A percentile compares a stretch with the other conserved stretches of the same genome.
Evolutionary conservation across 2,888 invertebrate species (phyloP).

Genomic region (Drosophila quinaria): DNA sequence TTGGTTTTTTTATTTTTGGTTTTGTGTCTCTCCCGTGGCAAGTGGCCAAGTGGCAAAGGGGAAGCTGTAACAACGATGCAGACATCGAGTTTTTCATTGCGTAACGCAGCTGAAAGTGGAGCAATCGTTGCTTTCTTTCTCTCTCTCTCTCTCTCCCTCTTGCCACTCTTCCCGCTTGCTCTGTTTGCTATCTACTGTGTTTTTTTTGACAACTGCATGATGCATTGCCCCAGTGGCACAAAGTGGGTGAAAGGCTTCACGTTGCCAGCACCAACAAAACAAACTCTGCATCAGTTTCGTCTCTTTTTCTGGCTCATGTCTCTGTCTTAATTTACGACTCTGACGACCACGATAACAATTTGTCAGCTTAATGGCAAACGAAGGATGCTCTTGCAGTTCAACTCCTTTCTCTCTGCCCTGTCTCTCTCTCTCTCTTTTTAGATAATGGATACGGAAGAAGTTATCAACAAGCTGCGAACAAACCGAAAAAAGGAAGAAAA

Average conservation of each 20-base stretch:
- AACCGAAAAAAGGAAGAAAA: conserved; percentile 31
- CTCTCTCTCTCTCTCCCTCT: conserved; percentile 7
- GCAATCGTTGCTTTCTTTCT: conserved; percentile 53
- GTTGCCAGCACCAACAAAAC: conserved; percentile 1
- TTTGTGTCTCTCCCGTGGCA: conserved; percentile 20
- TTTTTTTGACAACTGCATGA: conserved; percentile 79
- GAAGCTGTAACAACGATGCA: conserved; percentile 31
- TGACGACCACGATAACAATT: conserved; percentile 76
- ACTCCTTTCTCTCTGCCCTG: too few species aligned
- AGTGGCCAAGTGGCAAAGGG: conserved; percentile 11
- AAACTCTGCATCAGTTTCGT: not conserved
- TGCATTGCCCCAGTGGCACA: conserved; percentile 72
- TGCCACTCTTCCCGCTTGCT: not conserved
- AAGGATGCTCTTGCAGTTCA: conserved; percentile 57
- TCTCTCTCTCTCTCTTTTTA: not conserved
- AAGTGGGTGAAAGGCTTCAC: conserved; percentile 77
- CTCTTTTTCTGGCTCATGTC: conserved; percentile 4
- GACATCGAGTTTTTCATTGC: conserved; percentile 62
- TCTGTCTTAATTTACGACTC: conserved; percentile 74
- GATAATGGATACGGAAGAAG: conserved; percentile 53
- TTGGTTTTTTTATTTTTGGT: conserved; percentile 27
- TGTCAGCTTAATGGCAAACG: conserved; percentile 77
- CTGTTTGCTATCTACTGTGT: conserved; percentile 6
- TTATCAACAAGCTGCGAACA: conserved; percentile 37
- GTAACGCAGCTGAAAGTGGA: conserved; percentile 77